Percentiles rank a stretch among this genome's conserved stretches.
phyloP scores from a whole-genome alignment of 2,113 vertebrate species.

The Chionis minor region DNA sequence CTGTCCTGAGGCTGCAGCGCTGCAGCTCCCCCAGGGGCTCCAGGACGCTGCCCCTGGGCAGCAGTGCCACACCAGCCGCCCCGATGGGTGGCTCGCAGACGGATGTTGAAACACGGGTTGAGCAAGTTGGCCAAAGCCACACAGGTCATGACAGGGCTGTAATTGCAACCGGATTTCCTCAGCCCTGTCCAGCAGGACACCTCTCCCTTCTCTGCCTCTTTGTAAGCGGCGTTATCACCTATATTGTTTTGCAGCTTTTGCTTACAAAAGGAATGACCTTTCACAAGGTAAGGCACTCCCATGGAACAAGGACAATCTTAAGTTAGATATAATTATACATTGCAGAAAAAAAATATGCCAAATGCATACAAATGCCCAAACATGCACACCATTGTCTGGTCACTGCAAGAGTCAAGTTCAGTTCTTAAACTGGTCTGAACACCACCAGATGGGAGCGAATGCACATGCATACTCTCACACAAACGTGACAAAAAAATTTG shows the following conservation, averaged over 20 bases:
- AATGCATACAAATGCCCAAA: background rate
- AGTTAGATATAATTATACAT: background rate
- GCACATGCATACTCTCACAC: background rate
- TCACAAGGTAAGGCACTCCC: background rate
- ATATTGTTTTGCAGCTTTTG: background rate
- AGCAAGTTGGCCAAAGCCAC: conserved; percentile 38
- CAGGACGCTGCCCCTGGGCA: fast-evolving
- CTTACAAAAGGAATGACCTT: background rate
- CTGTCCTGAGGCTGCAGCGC: fast-evolving
- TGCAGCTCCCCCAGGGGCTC: background rate
- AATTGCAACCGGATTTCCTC: conserved; percentile 42
- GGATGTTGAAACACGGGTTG: background rate
- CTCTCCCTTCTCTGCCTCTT: background rate
- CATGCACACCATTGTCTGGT: background rate
- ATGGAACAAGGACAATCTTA: background rate
- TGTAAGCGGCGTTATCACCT: fast-evolving
- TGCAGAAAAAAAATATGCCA: background rate
- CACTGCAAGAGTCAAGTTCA: background rate
- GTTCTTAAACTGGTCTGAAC: background rate
- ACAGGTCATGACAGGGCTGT: background rate
- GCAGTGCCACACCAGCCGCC: background rate
- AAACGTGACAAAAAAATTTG: background rate
- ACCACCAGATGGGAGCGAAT: background rate
- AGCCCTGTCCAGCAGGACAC: background rate
- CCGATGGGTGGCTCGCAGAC: background rate